Percentiles rank a stretch among this genome's conserved stretches.
Conservation (phyloP, 2,797 vertebrate species). For the Takifugu ocellatus region DNA sequence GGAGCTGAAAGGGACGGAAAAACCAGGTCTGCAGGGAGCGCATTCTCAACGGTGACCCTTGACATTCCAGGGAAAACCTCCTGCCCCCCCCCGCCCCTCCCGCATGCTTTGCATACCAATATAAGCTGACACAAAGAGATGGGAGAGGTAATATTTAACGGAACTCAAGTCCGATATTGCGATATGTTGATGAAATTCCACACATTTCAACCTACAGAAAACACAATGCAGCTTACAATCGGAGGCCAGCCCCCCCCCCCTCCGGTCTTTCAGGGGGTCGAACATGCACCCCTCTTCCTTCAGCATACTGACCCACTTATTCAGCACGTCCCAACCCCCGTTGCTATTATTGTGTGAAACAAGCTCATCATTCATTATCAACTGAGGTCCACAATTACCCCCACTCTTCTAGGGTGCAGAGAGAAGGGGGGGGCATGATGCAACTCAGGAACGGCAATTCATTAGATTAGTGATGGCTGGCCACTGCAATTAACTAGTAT, state of each 20-base stretch:
- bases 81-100: slow-evolving; percentile 44
- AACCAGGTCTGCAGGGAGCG: slow-evolving; percentile 48
- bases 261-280: slow-evolving; percentile 58
- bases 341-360: slow-evolving; percentile 81
- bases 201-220: slow-evolving; percentile 51
- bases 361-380: slow-evolving; percentile 85
- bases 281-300: slow-evolving; percentile 59
- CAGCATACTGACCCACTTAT: slow-evolving; percentile 79
- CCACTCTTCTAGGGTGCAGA: slow-evolving; percentile 53
- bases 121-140: slow-evolving; percentile 24
- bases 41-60: slow-evolving; percentile 60
- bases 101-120: slow-evolving; percentile 58
- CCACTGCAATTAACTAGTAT: slow-evolving; percentile 75
- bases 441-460: slow-evolving; percentile 64
- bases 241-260: slow-evolving; percentile 38
- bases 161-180: not conserved
- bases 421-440: slow-evolving; percentile 47
- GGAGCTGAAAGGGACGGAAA: slow-evolving; percentile 38
- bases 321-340: slow-evolving; percentile 71
- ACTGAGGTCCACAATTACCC: slow-evolving; percentile 77
- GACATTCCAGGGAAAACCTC: slow-evolving; percentile 59
- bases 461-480: slow-evolving; percentile 79
- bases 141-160: not conserved
- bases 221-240: slow-evolving; percentile 62
- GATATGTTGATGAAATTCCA: slow-evolving; percentile 50